Evolutionary conservation across 2,797 vertebrate genomes (phyloP), one percentile per base, ranked within the genome.

Genomic region (Brachymystax lenok): DNA sequence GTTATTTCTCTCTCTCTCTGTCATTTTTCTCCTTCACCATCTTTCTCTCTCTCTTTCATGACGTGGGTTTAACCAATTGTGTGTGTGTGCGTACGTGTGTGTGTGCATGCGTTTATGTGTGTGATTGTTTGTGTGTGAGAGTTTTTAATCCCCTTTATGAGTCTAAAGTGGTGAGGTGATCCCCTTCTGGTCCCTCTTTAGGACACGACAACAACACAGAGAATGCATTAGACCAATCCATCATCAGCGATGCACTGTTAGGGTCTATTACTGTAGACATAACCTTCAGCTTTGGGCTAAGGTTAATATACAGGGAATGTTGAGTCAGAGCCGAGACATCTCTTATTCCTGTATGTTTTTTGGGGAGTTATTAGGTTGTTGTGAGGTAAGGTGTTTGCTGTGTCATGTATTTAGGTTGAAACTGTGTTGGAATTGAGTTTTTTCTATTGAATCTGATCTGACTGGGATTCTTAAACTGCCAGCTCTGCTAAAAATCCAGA

Each of bases 171-270:
- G 56, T 35, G 35, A 66, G 63, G 33, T 16, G 73, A 5, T 40
- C 72, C 59, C 78, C 74, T 66, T 73, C 77, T 82, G 77, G 69
- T 77, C 71, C 71, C 69, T 54, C 64, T 77, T 40, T 50, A 59
- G 27, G 72, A 74, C 68, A 64, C 50, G 69, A 83, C 81, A 83
- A 69, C 63, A 81, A 76, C 75, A 74, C 54, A 46, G 28, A 68
- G 63, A 72, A 68, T 78, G 19, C 76, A 81, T 86, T 78, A 79
- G 69, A 82, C 77, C 81, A 81, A 81, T 77, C 77, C 79, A 78
- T 85, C 81, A 81, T 77, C 64, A 78, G 63, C 80, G 73, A 50
- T 74, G 40, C 74, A 56, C 35, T 73, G 40, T 61, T 67, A 64
- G 52, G 69, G 69, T 80, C 74, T 51, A 35, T 78, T 80, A 66